Conservation (phyloP, 2,888 invertebrate species). For the Leptinotarsa juncta region DNA sequence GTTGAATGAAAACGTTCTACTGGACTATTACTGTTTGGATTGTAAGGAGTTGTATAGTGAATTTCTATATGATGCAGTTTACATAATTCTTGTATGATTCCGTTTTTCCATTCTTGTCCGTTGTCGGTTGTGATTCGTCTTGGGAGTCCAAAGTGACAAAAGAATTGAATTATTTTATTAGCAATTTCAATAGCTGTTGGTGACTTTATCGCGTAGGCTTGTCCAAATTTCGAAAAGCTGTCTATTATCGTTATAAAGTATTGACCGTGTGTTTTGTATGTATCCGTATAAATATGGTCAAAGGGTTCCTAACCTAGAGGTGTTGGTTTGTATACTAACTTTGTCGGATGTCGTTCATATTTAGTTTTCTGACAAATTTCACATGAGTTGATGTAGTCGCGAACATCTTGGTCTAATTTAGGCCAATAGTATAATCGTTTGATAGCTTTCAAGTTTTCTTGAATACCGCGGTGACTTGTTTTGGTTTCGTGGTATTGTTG, state of each 20-base stretch:
- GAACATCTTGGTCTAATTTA: conserved; percentile 37
- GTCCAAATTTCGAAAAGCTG: too few relatives aligned
- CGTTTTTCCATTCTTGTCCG: neutral
- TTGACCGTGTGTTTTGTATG: neutral
- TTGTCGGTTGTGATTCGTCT: neutral
- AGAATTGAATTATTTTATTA: conserved; percentile 18
- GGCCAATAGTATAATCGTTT: conserved; percentile 42
- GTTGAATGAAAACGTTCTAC: too few relatives aligned
- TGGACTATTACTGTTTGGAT: too few relatives aligned
- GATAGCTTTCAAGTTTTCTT: conserved; percentile 13
- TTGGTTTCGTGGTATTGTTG: conserved; percentile 43
- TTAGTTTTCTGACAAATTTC: conserved; percentile 24
- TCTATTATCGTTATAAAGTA: conserved; percentile 12
- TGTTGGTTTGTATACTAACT: too few relatives aligned
- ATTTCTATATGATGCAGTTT: conserved; percentile 12
- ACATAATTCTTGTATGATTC: conserved; percentile 8
- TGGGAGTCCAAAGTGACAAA: conserved; percentile 17
- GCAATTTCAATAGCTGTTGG: conserved; percentile 5
- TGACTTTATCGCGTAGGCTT: conserved; percentile 20
- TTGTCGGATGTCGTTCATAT: conserved; percentile 35
- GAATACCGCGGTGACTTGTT: conserved; percentile 41
- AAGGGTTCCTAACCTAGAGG: too few relatives aligned
- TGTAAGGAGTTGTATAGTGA: neutral
- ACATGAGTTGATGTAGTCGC: conserved; percentile 40
- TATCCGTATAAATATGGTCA: neutral